Evolutionary conservation across 2,888 invertebrate genomes (phyloP).

Genomic region (Tetragonula carbonaria): DNA sequence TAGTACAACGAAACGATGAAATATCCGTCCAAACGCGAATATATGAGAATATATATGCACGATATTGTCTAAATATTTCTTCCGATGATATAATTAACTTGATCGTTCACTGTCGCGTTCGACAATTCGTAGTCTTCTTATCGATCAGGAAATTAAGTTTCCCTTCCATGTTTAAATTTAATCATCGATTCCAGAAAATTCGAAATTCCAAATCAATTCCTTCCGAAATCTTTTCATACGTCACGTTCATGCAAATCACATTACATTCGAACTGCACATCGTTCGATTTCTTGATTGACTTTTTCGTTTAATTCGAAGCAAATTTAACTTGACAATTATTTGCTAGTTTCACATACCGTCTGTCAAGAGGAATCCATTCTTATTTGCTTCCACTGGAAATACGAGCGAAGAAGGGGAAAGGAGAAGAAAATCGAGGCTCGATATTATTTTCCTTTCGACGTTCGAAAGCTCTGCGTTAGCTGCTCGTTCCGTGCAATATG

Average conservation of each 20-base stretch:
- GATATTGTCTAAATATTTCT: not conserved
- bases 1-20: constrained; percentile 2
- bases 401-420: not conserved
- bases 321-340: not conserved
- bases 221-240: too few species aligned
- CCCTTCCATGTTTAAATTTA: too few species aligned
- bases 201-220: too few species aligned
- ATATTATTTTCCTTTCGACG: constrained; percentile 33
- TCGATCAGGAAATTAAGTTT: too few species aligned
- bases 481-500: constrained; percentile 22
- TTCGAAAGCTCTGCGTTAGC: constrained; percentile 11
- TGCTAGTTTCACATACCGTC: not conserved
- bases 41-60: not conserved
- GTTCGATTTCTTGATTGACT: too few species aligned
- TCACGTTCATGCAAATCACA: too few species aligned
- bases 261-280: too few species aligned
- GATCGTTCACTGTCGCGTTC: not conserved
- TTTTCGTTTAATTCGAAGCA: too few species aligned
- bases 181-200: too few species aligned
- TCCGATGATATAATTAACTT: not conserved
- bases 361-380: not conserved
- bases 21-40: constrained; percentile 7
- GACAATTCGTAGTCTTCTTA: not conserved
- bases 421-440: not conserved
- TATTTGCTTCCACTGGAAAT: not conserved